Base-by-base conservation (phyloP, 2,113 vertebrate species). In the Macrotus californicus region DNA sequence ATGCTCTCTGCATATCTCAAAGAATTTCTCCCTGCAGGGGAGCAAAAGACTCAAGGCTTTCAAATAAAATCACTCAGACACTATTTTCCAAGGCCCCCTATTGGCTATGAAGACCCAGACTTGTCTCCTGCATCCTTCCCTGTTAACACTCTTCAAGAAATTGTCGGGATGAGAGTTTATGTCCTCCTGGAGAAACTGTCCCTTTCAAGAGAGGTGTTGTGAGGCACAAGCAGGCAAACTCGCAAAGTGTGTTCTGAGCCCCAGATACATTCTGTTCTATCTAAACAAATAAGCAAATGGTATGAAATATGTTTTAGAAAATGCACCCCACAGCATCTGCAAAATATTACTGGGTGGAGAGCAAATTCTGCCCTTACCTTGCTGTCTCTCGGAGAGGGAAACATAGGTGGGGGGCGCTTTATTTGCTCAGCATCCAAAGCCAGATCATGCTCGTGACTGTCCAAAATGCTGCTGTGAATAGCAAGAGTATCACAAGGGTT, bases 401-500 rank as follows among this genome's bases (percentile, higher is more conserved):
- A 39, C 22, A 3, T 3, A 2, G 64, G 91, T 81, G 13, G 64
- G 89, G 97, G 94, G 94, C 4, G 89, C 93, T 85, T 43, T 98
- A 97, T 98, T 98, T 98, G 96, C 91, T 96, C 82, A 97, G 87
- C 97, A 96, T 13, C 97, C 93, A 84, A 93, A 50, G 16, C 94
- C 59, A 79, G 96, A 95, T 96, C 90, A 39, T 91, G 93, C 98
- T 98, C 94, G 91, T 95, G 91, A 95, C 93, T 61, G 93, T 89
- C 97, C 69, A 59, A 98, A 98, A 96, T 3, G 2, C 11, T 52
- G 88, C 97, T 72, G 87, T 98, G 97, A 98, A 98, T 97, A 96
- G 96, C 96, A 98, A 97, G 95, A 97, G 59, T 96, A 97, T 96
- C 96, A 97, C 89, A 98, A 98, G 97, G 95, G 97, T 97, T 98